Base-by-base conservation (phyloP, 2,888 invertebrate genomes). In the Hypomecis punctinalis region DNA sequence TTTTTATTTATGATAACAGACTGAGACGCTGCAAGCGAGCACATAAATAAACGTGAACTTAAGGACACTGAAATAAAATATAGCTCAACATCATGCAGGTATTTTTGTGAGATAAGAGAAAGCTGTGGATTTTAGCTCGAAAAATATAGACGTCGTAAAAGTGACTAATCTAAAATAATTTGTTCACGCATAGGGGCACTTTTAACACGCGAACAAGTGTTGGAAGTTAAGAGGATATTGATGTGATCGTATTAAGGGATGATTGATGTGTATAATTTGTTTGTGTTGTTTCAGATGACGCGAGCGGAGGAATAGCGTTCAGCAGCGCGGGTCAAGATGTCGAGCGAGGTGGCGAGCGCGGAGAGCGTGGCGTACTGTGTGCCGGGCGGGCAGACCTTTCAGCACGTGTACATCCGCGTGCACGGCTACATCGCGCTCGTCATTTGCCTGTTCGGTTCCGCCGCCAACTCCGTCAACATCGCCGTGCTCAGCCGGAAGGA, bases 381-480 rank as follows among this genome's bases (percentile, higher is more conserved):
- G 72, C 87, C 91, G 7, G 93, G 94, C 63, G 89, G 95, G 59
- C 90, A 91, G 66, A 85, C 88, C 37, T 95, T 96, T 77, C 94
- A 94, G 74, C 88, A 86, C 63, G 92, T 94, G 62, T 97, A 97
- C 86, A 92, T 94, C 39, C 92, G 94, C 46, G 88, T 97, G 57
- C 98, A 99, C 81, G 98, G 98, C 46, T 97, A 97, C 86, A 94
- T 97, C 59, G 97, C 97, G 66, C 93, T 98, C 47, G 89, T 97
- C 49, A 97, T 99, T 59, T 98, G 98, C 85, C 90, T 97, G 37
- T 96, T 98, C 79, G 98, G 98, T 49, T 97, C 97, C 51, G 94
- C 98, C 39, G 97, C 98, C 53, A 99, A 98, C 84, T 94, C 96
- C 5, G 94, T 98, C 73, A 99, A 98, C 86, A 97, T 99, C 67